Evolutionary conservation across 2,888 invertebrate species (phyloP).

Genomic region (Selenia dentaria): DNA sequence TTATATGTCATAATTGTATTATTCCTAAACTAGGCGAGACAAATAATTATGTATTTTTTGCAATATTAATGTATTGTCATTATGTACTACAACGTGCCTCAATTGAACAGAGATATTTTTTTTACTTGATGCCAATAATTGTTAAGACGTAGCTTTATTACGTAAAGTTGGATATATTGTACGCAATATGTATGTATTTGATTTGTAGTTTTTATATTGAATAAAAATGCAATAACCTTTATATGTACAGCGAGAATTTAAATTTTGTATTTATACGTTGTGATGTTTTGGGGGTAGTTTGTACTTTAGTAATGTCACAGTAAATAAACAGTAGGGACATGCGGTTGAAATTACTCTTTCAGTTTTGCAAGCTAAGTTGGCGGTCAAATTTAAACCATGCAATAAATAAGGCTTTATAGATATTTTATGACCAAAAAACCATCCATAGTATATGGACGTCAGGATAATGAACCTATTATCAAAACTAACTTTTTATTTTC

Average conservation of each 20-base stretch:
- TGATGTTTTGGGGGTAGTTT: slow-evolving; percentile 10
- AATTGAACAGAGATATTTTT: slow-evolving; percentile 47
- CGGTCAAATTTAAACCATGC: no score
- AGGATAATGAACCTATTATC: no score
- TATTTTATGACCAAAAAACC: no score
- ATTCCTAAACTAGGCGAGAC: neutral
- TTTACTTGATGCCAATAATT: slow-evolving; percentile 57
- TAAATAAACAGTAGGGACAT: neutral
- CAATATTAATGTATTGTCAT: slow-evolving; percentile 39
- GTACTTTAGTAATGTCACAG: slow-evolving; percentile 6
- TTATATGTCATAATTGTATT: slow-evolving; percentile 6
- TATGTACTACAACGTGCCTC: slow-evolving; percentile 52
- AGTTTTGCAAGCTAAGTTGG: no score
- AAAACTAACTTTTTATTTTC: no score
- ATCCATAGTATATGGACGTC: no score
- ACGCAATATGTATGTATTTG: slow-evolving; percentile 22
- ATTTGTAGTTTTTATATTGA: slow-evolving; percentile 21
- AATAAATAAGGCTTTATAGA: no score
- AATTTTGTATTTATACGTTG: slow-evolving; percentile 14
- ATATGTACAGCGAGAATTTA: slow-evolving; percentile 44
- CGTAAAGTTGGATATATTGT: slow-evolving; percentile 44
- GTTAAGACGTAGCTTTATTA: slow-evolving; percentile 33
- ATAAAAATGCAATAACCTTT: slow-evolving; percentile 37
- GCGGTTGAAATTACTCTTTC: no score
- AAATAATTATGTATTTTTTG: slow-evolving; percentile 35